Base-by-base conservation (phyloP, 2,888 invertebrate genomes). In the Drosophila testacea region DNA sequence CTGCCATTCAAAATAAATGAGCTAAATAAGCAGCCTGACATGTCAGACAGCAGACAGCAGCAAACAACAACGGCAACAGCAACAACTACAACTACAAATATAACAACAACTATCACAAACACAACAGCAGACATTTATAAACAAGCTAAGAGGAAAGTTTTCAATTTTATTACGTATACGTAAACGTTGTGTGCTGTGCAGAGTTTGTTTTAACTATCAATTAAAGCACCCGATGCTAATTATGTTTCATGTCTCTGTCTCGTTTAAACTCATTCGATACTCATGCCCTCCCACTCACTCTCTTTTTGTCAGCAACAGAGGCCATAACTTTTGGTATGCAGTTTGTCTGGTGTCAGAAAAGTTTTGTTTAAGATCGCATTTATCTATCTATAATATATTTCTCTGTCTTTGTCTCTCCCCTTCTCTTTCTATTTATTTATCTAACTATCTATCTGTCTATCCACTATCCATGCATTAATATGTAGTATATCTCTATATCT, bases 1-100 rank as follows among this genome's bases (percentile, higher is more conserved):
- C 75, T 85, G 88, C 77, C 81, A 90, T 89, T 85, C 86, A 89
- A 90, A 90, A 89, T 90, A 90, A 90, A 90, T 90, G 90, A 88
- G 85, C 88, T 85, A 83, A 90, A 84, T 83, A 81, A 88, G 81
- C 79, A 86, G 79, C 75, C 81, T 81, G 81, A 79, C 78, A 81
- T 78, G 74, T 66, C 69, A 79, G 74, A 79, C 79, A 75, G 65
- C 42, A 48, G 47, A 57, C 48, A 56, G 36, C 3, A 22, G 22
- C 2, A 2, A 22, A 22, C 22, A 22, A 2, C 22, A 22, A 22
- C 22, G 2, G 22, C 22, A 22, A 22, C 54, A 67, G 59, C 39
- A 32, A 30, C 54, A 50, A 11, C 67, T 39, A 57, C 65, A 55
- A 55, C 46, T 47, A 47, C 47, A 65, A 65, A 56, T 48, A 48